Evolutionary conservation across 1,140 invertebrate species (phyloP).

Genomic region (Euura saliciscinereae): DNA sequence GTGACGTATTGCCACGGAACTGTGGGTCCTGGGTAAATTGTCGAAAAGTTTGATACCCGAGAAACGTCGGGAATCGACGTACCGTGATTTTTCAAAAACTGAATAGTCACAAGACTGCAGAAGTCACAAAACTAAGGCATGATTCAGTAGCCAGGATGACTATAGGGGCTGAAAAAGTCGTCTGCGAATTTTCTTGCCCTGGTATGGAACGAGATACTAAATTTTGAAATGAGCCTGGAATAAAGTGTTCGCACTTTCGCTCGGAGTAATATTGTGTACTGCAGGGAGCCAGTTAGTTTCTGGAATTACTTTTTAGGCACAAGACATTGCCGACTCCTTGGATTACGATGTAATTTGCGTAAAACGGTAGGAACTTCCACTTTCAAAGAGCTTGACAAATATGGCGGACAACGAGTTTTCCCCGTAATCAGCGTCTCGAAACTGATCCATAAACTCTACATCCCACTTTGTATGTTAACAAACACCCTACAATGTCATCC

Average conservation of each 20-base stretch:
- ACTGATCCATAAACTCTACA: too few relatives aligned
- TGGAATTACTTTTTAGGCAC: conserved; percentile 40
- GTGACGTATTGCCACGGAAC: conserved; percentile 46
- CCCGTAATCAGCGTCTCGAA: too few relatives aligned
- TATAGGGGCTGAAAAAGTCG: neutral
- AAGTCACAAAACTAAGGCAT: too few relatives aligned
- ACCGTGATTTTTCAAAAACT: too few relatives aligned
- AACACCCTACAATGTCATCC: too few relatives aligned
- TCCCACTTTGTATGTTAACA: too few relatives aligned
- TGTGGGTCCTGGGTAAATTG: too few relatives aligned
- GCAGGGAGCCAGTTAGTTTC: conserved; percentile 37
- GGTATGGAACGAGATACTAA: conserved; percentile 34
- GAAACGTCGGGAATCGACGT: too few relatives aligned
- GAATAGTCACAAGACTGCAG: too few relatives aligned
- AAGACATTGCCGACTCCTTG: conserved; percentile 34
- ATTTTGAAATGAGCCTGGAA: conserved; percentile 50
- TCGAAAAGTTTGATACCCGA: too few relatives aligned
- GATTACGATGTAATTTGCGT: conserved; percentile 46
- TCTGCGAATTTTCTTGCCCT: conserved; percentile 3
- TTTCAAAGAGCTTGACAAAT: neutral
- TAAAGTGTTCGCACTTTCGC: conserved; percentile 45
- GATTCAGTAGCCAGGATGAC: too few relatives aligned
- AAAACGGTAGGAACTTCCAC: conserved; percentile 6
- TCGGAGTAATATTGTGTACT: conserved; percentile 46
- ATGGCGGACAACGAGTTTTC: neutral